Percentiles rank a stretch among this genome's conserved stretches.
These are phyloP conservation scores for Felis chaus DNA, from an alignment of 2,113 vertebrate genomes.

Conservation along the genomic window DNA sequence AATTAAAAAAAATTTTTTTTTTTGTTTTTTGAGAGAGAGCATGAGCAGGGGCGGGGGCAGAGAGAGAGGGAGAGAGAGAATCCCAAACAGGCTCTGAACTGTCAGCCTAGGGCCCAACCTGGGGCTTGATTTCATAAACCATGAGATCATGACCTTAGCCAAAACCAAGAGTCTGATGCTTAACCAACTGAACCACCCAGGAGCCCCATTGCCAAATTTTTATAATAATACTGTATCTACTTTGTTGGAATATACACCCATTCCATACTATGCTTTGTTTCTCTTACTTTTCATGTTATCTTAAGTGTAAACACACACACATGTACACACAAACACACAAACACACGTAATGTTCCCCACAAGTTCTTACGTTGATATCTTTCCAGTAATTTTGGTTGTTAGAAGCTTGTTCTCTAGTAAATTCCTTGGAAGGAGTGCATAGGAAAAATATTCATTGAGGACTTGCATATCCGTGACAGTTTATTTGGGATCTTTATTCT, in stretches of 20 bases:
- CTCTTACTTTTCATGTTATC: background rate
- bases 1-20: too few relatives aligned
- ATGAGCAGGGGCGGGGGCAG: too few relatives aligned
- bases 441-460: background rate
- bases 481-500: background rate
- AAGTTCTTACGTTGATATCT: background rate
- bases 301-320: background rate
- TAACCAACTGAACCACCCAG: too few relatives aligned
- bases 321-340: background rate
- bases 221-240: background rate
- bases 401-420: background rate
- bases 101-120: too few relatives aligned
- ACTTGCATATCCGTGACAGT: background rate
- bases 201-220: background rate
- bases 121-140: too few relatives aligned
- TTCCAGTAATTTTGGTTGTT: background rate
- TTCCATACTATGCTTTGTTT: background rate
- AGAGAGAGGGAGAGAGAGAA: too few relatives aligned
- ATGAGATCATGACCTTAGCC: too few relatives aligned
- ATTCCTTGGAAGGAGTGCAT: background rate
- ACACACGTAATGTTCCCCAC: background rate
- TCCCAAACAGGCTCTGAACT: too few relatives aligned
- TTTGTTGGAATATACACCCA: background rate
- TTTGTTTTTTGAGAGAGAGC: too few relatives aligned
- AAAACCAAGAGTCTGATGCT: too few relatives aligned